A percentile compares a stretch with the other conserved stretches of the same genome.
These are phyloP conservation scores for Loris lydekkerianus DNA, from an alignment of 2,797 vertebrate genomes.

Conservation along the genomic window DNA sequence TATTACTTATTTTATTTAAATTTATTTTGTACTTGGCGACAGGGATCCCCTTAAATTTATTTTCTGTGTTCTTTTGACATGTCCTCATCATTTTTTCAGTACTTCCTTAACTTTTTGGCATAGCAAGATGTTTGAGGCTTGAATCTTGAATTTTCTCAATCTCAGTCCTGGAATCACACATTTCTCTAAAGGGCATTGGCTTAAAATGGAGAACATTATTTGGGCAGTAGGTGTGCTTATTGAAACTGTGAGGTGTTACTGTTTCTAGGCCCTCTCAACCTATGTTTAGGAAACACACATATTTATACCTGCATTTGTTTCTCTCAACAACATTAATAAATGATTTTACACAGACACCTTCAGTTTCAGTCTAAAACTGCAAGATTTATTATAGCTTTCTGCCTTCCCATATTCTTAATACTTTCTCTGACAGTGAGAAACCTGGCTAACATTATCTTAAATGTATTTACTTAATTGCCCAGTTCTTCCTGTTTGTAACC, in stretches of 20 bases:
- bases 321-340: background rate
- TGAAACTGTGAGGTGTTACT: background rate
- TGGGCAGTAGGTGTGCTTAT: slow-evolving; percentile 1
- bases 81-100: background rate
- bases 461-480: background rate
- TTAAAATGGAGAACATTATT: background rate
- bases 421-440: slow-evolving; percentile 41
- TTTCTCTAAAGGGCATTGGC: background rate
- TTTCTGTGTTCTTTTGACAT: background rate
- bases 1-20: background rate
- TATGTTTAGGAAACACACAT: background rate
- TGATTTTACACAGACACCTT: background rate
- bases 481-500: slow-evolving; percentile 3
- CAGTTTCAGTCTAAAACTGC: background rate
- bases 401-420: background rate
- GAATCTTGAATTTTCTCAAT: slow-evolving; percentile 18
- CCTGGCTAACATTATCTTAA: background rate
- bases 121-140: slow-evolving; percentile 42
- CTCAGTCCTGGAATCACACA: background rate
- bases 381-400: slow-evolving; percentile 9
- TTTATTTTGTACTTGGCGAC: background rate
- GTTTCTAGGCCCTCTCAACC: background rate
- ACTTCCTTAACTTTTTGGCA: background rate
- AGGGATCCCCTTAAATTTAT: background rate
- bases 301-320: background rate